These are phyloP conservation scores for Alces alces DNA, from an alignment of 2,113 vertebrate genomes.

Conservation along the genomic window DNA sequence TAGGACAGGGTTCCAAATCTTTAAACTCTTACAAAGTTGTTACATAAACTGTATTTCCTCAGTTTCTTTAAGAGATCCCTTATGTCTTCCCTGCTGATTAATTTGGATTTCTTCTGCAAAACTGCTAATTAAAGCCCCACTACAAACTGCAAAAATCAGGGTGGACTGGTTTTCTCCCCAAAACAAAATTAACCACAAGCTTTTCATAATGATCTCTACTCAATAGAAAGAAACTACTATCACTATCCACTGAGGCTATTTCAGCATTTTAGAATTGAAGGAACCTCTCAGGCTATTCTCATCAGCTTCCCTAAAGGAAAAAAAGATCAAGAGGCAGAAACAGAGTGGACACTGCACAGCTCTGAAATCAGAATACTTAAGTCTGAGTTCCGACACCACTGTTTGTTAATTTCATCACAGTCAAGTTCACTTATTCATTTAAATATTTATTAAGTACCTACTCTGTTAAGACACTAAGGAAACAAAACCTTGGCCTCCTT, in stretches of 20 bases:
- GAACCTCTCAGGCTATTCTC: background rate
- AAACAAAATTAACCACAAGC: background rate
- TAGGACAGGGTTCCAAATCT: background rate
- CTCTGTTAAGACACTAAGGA: background rate
- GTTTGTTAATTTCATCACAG: background rate
- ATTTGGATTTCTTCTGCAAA: slow-evolving; percentile 1
- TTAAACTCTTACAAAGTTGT: background rate
- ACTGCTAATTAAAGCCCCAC: background rate
- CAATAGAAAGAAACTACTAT: background rate
- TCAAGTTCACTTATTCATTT: background rate
- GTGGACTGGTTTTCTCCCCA: background rate
- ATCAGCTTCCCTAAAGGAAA: background rate
- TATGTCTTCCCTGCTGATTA: background rate
- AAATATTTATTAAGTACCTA: slow-evolving; percentile 16
- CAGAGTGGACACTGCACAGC: background rate
- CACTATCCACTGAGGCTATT: background rate
- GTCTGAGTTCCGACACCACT: background rate
- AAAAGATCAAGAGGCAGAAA: slow-evolving; percentile 23
- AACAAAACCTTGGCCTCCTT: background rate
- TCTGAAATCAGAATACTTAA: background rate
- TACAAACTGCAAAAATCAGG: background rate
- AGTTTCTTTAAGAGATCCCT: background rate
- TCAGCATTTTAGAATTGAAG: background rate
- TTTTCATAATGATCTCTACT: background rate
- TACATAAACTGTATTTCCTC: background rate